A percentile compares a stretch with the other conserved stretches of the same genome.
Evolutionary conservation across 2,888 invertebrate species (phyloP).

Genomic region (Baronia brevicornis): DNA sequence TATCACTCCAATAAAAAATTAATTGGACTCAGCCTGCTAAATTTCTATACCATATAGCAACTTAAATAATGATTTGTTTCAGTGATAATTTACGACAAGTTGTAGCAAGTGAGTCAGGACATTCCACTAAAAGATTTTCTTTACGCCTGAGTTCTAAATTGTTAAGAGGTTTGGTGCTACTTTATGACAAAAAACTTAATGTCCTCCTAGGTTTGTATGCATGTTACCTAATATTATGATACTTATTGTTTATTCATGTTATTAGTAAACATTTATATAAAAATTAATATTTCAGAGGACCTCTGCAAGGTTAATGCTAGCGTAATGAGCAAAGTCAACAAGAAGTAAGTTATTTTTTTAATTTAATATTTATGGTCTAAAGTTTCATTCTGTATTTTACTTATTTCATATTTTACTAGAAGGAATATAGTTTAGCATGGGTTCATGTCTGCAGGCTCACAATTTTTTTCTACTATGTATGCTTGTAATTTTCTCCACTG

Average conservation of each 20-base stretch:
- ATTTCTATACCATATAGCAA: too few relatives aligned
- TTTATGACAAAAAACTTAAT: slow-evolving; percentile 53
- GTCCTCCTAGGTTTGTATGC: slow-evolving; percentile 41
- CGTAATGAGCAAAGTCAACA: slow-evolving; percentile 46
- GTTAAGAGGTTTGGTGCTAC: slow-evolving; percentile 50
- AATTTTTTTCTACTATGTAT: too few relatives aligned
- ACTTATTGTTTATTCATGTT: neutral
- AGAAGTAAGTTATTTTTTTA: slow-evolving; percentile 42
- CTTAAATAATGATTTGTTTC: slow-evolving; percentile 22
- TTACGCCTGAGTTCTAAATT: slow-evolving; percentile 60
- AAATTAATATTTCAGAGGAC: slow-evolving; percentile 39
- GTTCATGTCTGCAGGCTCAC: too few relatives aligned
- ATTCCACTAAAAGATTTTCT: slow-evolving; percentile 51
- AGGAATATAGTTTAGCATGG: too few relatives aligned
- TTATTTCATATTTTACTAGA: too few relatives aligned
- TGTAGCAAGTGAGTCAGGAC: slow-evolving; percentile 54
- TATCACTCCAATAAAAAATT: too few relatives aligned
- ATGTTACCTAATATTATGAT: slow-evolving; percentile 5
- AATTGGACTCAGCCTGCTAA: too few relatives aligned
- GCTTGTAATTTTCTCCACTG: slow-evolving; percentile 15
- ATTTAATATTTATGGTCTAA: neutral
- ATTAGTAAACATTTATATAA: slow-evolving; percentile 1
- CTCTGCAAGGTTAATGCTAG: slow-evolving; percentile 57
- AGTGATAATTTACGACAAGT: slow-evolving; percentile 55
- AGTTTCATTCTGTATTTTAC: too few relatives aligned